Percentiles rank a stretch among this genome's conserved stretches.
phyloP scores from a whole-genome alignment of 2,888 invertebrate species.

The Tetranychus piercei region DNA sequence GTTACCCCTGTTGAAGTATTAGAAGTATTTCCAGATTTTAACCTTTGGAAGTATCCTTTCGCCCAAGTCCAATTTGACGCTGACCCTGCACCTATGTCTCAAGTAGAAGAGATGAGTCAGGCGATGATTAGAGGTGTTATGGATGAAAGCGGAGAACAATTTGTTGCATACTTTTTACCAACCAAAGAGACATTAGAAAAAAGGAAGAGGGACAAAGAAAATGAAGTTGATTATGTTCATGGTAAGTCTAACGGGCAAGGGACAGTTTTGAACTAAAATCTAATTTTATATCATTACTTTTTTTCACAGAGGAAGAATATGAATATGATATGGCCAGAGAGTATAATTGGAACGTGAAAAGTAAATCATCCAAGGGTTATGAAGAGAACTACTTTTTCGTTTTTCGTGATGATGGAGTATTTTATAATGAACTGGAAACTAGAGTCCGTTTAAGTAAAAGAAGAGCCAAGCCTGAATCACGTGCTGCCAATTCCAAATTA shows the following conservation, averaged over 20 bases:
- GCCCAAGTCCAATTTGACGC: slow-evolving; percentile 92
- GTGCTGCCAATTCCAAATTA: slow-evolving; percentile 47
- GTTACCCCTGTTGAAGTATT: slow-evolving; percentile 73
- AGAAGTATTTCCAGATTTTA: slow-evolving; percentile 83
- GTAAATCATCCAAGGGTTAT: slow-evolving; percentile 79
- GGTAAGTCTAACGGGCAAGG: slow-evolving; percentile 30
- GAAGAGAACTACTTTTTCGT: slow-evolving; percentile 96
- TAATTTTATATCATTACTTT: background rate
- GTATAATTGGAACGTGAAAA: slow-evolving; percentile 98
- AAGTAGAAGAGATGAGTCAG: slow-evolving; percentile 79
- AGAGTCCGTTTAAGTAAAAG: slow-evolving; percentile 79
- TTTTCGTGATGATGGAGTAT: slow-evolving; percentile 69
- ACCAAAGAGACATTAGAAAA: slow-evolving; percentile 78
- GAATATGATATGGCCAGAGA: slow-evolving; percentile 94
- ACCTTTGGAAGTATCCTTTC: slow-evolving; percentile 88
- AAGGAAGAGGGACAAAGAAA: slow-evolving; percentile 58
- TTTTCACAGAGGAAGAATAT: slow-evolving; percentile 38
- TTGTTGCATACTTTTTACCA: slow-evolving; percentile 94
- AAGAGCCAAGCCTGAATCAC: slow-evolving; percentile 46
- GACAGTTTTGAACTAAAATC: background rate
- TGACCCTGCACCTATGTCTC: slow-evolving; percentile 61
- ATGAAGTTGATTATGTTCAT: slow-evolving; percentile 59
- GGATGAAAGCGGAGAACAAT: slow-evolving; percentile 96
- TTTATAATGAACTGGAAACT: slow-evolving; percentile 37
- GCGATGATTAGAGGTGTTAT: slow-evolving; percentile 99